These are phyloP conservation scores for Myiozetetes cayanensis DNA, from an alignment of 2,113 vertebrate genomes.

Conservation along the genomic window DNA sequence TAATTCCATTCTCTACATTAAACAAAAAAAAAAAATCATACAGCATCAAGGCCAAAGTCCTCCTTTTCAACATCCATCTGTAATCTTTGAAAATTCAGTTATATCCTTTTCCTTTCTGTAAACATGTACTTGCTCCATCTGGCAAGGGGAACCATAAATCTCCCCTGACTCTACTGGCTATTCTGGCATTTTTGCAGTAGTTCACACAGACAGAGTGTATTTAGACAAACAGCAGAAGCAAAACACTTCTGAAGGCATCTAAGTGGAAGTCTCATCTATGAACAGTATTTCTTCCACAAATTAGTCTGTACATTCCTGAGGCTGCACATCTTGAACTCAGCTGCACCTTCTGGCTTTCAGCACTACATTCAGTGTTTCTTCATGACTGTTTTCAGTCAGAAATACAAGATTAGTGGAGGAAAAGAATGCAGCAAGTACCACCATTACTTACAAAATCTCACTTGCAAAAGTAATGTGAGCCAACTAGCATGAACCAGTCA, in stretches of 20 bases:
- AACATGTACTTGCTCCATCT: slow-evolving; percentile 13
- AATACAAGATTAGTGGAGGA: background rate
- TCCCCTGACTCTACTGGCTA: background rate
- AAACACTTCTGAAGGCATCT: background rate
- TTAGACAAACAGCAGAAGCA: background rate
- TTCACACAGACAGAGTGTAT: background rate
- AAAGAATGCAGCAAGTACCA: background rate
- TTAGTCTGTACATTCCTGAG: background rate
- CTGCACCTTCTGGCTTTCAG: slow-evolving; percentile 5
- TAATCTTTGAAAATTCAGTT: background rate
- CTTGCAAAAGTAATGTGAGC: background rate
- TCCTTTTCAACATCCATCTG: background rate
- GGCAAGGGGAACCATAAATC: background rate
- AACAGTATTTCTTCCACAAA: background rate
- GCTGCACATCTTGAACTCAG: background rate
- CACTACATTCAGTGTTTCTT: background rate
- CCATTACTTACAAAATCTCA: background rate
- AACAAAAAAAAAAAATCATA: background rate
- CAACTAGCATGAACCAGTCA: background rate
- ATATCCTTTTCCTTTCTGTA: background rate
- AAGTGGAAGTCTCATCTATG: background rate
- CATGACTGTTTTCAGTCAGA: background rate
- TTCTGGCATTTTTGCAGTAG: slow-evolving; percentile 3
- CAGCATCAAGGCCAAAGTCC: background rate
- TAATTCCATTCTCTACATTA: background rate